phyloP scores from a whole-genome alignment of 1,140 invertebrate species.

The Vollenhovia emeryi region DNA sequence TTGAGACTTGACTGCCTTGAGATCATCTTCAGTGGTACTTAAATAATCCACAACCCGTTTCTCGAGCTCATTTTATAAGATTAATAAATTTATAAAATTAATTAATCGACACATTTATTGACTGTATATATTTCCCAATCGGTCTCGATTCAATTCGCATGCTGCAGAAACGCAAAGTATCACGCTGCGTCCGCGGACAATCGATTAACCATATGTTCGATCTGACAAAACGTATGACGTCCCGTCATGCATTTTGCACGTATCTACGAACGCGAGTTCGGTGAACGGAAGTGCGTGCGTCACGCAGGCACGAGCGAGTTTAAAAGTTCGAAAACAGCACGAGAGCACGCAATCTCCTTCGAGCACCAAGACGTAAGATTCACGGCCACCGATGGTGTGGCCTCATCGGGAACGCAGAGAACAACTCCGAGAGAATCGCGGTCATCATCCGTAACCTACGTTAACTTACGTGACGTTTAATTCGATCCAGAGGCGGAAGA shows the following conservation, averaged over 20 bases:
- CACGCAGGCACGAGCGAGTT: not conserved
- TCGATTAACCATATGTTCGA: too few species aligned
- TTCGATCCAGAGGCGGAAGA: not conserved
- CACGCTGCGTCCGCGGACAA: too few species aligned
- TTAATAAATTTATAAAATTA: too few species aligned
- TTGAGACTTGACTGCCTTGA: too few species aligned
- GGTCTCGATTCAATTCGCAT: not conserved
- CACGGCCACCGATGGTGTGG: too few species aligned
- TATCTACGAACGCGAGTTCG: not conserved
- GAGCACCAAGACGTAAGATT: not conserved
- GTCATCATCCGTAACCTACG: not conserved
- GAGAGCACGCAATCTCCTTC: not conserved
- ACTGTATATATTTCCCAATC: not conserved
- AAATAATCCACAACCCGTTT: too few species aligned
- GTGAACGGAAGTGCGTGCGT: not conserved
- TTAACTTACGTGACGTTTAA: not conserved
- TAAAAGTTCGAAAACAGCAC: not conserved
- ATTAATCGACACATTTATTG: not conserved
- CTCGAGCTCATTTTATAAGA: too few species aligned
- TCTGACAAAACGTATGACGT: too few species aligned
- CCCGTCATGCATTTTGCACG: not conserved
- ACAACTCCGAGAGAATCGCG: not conserved
- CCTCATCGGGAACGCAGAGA: not conserved
- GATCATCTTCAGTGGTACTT: too few species aligned
- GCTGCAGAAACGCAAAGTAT: too few species aligned